Conservation (phyloP, 1,140 invertebrate genomes). For the Drosophila dunni region DNA sequence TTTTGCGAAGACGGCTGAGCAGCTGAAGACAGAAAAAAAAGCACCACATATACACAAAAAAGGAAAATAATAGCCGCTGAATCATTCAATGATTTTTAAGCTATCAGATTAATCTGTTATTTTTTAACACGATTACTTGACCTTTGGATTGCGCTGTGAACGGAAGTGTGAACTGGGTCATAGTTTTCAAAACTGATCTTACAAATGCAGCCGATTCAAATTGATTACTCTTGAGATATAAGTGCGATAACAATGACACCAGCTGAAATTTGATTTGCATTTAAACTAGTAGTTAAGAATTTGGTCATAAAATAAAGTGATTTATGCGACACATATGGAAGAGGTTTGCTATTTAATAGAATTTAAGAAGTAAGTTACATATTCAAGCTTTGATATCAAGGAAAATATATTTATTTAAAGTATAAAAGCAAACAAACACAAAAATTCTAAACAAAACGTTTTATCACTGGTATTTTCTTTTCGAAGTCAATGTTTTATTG, state of each 20-base stretch:
- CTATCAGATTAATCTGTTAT: slow-evolving; percentile 9
- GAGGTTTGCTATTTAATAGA: too few species aligned
- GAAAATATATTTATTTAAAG: too few species aligned
- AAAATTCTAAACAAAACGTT: too few species aligned
- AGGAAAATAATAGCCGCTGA: slow-evolving; percentile 11
- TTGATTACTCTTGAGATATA: slow-evolving; percentile 8
- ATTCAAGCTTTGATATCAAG: too few species aligned
- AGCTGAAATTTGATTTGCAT: not conserved
- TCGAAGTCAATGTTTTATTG: too few species aligned
- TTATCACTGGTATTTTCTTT: too few species aligned
- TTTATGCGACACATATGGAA: too few species aligned
- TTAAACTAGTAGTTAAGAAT: not conserved
- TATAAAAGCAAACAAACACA: too few species aligned
- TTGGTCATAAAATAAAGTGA: too few species aligned
- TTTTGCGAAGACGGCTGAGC: slow-evolving; percentile 15
- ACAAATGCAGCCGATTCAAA: slow-evolving; percentile 5
- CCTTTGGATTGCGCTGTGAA: slow-evolving; percentile 3
- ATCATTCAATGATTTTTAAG: slow-evolving; percentile 22
- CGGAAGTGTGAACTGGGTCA: slow-evolving; percentile 15
- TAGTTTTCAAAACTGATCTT: not conserved
- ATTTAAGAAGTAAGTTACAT: too few species aligned
- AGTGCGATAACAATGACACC: not conserved
- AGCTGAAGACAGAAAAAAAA: not conserved
- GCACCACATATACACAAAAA: not conserved
- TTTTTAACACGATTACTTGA: slow-evolving; percentile 14